These are phyloP conservation scores for Actinernus sp. DNA, from an alignment of 92 coral and sea anemone genomes.

Conservation along the genomic window DNA sequence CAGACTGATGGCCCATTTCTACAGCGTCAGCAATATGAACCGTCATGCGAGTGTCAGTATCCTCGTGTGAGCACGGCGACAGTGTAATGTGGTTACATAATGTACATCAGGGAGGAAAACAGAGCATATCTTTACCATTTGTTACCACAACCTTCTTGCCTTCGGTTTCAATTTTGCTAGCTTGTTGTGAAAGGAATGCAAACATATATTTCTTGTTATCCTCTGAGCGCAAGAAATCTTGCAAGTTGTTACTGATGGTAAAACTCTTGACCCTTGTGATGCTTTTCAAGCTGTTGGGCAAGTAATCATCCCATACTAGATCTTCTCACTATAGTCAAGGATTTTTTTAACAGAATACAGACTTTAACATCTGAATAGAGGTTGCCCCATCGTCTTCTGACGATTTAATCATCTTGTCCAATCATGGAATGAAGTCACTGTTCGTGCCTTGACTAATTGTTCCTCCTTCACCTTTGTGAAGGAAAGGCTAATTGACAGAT, in stretches of 20 bases:
- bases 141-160: not conserved
- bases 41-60: slow-evolving; percentile 7
- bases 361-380: slow-evolving; percentile 4
- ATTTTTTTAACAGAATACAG: not conserved
- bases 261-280: slow-evolving; percentile 9
- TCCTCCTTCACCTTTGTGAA: no score
- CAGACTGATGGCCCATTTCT: not conserved
- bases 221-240: not conserved
- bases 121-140: not conserved
- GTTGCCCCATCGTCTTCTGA: slow-evolving; percentile 1
- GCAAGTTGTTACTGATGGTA: slow-evolving; percentile 3
- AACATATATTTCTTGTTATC: slow-evolving; percentile 2
- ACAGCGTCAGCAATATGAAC: slow-evolving; percentile 14
- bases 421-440: no score
- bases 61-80: slow-evolving; percentile 9
- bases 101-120: slow-evolving; percentile 1
- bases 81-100: not conserved
- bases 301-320: slow-evolving; percentile 16
- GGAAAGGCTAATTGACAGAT: no score
- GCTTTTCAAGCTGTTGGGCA: slow-evolving; percentile 3
- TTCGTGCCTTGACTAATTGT: no score
- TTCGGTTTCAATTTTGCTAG: not conserved
- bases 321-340: slow-evolving; percentile 6
- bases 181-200: slow-evolving; percentile 5
- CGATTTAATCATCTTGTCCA: no score